Base-by-base conservation (phyloP, 2,113 vertebrate genomes). In the Acrocephalus kingi region DNA sequence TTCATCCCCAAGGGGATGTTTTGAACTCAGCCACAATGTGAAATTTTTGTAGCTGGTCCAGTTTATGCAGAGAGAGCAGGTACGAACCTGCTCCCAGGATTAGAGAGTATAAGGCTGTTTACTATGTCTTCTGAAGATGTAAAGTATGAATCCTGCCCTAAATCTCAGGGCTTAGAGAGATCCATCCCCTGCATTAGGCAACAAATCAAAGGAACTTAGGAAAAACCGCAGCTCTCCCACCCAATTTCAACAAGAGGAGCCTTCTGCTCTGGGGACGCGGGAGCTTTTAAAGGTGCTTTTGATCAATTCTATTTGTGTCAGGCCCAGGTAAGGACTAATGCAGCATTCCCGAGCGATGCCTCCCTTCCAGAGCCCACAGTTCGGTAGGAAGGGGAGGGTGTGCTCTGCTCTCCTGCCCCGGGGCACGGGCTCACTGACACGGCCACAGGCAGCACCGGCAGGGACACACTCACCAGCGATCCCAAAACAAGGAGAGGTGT, bases 141-240 rank as follows among this genome's bases (percentile, higher is more conserved):
- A 90, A 97, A 97, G 87, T 97, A 97, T 96, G 84, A 93, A 89
- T 96, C 97, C 96, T 92, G 31, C 96, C 96, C 95, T 97, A 97
- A 97, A 97, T 94, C 98, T 97, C 94, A 39, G 64, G 85, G 97
- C 97, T 98, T 97, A 97, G 94, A 93, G 96, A 97, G 98, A 97
- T 98, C 98, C 97, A 94, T 91, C 63, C 87, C 93, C 96, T 97
- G 96, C 96, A 93, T 98, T 97, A 97, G 97, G 98, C 97, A 98
- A 96, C 91, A 96, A 97, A 98, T 98, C 98, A 98, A 98, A 98
- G 98, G 96, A 97, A 85, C 69, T 33, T 93, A 83, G 81, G 74
- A 68, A 79, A 98, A 98, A 97, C 98, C 97, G 16, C 98, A 98
- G 96, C 89, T 95, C 92, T 94, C 96, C 97, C 41, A 83, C 97